phyloP scores from a whole-genome alignment of 1,140 invertebrate genomes.

The Heliconius hewitsoni region DNA sequence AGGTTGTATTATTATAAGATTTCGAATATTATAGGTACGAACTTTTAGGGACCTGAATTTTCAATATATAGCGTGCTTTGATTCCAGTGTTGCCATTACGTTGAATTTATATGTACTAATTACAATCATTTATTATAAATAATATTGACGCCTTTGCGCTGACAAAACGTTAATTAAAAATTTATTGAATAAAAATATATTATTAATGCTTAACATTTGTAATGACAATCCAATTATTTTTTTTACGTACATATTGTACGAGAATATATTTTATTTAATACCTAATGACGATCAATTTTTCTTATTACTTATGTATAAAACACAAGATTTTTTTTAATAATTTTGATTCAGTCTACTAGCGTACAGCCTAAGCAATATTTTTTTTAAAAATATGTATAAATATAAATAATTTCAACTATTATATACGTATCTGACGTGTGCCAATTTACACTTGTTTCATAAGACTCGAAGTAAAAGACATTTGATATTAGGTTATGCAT shows the following conservation, averaged over 20 bases:
- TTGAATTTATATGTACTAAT: neutral
- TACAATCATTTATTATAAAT: neutral
- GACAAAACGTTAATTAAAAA: neutral
- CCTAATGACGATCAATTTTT: neutral
- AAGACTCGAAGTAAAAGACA: slow-evolving; percentile 21
- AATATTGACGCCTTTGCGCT: neutral
- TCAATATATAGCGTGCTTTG: slow-evolving; percentile 18
- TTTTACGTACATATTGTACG: too few species aligned
- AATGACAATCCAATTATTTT: too few species aligned
- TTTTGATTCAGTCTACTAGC: neutral
- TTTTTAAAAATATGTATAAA: neutral
- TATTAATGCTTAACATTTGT: neutral
- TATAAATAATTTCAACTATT: neutral
- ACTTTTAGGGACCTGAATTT: slow-evolving; percentile 41
- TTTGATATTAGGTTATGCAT: slow-evolving; percentile 21
- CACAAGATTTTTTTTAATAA: neutral
- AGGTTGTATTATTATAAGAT: slow-evolving; percentile 33
- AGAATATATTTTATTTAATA: neutral
- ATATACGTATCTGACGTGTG: slow-evolving; percentile 1
- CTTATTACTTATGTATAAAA: neutral
- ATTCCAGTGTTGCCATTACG: slow-evolving; percentile 32
- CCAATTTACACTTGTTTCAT: slow-evolving; percentile 16
- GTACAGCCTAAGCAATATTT: neutral
- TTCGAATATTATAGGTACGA: slow-evolving; percentile 22
- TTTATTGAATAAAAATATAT: neutral